A percentile compares a stretch with the other conserved stretches of the same genome.
Conservation (phyloP, 2,113 vertebrate species). For the Marmota monax region DNA sequence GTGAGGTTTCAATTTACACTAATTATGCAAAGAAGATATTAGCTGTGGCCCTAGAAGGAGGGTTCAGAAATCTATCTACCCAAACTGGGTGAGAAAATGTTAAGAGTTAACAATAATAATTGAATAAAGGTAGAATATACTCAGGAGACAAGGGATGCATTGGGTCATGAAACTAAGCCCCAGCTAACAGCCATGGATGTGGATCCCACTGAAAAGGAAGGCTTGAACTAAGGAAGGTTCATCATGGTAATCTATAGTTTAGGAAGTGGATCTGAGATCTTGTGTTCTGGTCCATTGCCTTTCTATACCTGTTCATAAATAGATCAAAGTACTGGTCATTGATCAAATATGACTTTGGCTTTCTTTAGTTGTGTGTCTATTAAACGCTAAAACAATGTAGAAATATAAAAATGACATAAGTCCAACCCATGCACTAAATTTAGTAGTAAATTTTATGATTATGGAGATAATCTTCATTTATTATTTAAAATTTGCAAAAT, state of each 20-base stretch:
- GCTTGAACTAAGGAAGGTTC: not conserved
- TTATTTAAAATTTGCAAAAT: not conserved
- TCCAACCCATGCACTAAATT: not conserved
- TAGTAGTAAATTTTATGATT: constrained; percentile 12
- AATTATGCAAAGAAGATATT: not conserved
- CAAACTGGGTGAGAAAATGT: not conserved
- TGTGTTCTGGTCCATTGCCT: not conserved
- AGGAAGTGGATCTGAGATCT: not conserved
- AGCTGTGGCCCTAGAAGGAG: not conserved
- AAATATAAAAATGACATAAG: not conserved
- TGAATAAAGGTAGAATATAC: not conserved
- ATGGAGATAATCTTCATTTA: not conserved
- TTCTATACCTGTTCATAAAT: not conserved
- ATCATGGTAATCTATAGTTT: not conserved
- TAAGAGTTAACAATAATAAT: constrained; percentile 43
- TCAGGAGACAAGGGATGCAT: not conserved
- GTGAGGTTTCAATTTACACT: not conserved
- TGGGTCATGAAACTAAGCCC: constrained; percentile 4
- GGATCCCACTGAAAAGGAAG: not conserved
- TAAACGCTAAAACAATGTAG: constrained; percentile 1
- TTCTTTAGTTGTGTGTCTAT: not conserved
- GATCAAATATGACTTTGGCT: not conserved
- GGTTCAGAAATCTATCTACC: not conserved
- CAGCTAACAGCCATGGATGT: not conserved
- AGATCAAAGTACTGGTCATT: not conserved